Evolutionary conservation across 2,797 vertebrate genomes (phyloP).

Genomic region (Cossypha dichroa): DNA sequence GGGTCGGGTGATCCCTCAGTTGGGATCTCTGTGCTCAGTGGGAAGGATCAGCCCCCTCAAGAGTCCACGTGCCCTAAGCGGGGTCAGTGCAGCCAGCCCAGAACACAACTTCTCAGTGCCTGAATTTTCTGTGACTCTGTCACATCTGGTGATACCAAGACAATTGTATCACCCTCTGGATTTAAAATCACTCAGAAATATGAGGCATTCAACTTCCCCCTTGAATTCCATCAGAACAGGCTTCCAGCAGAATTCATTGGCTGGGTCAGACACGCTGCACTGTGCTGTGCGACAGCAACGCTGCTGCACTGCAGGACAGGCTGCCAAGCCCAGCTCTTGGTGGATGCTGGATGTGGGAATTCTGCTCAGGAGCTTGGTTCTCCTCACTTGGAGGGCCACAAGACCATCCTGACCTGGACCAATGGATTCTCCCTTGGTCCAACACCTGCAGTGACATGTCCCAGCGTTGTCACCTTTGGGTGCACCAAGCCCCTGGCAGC

Average conservation of each 20-base stretch:
- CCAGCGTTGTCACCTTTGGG: rapidly evolving
- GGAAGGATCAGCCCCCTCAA: neutral
- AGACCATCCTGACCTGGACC: neutral
- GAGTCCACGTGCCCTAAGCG: rapidly evolving
- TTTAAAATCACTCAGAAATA: neutral
- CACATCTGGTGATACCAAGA: neutral
- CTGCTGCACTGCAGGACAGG: neutral
- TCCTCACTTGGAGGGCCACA: neutral
- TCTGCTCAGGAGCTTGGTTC: neutral
- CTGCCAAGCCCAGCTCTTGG: rapidly evolving
- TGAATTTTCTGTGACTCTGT: neutral
- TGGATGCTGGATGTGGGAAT: neutral
- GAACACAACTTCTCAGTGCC: neutral
- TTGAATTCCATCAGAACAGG: neutral
- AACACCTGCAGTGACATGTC: rapidly evolving
- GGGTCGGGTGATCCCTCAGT: rapidly evolving
- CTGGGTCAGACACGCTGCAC: neutral
- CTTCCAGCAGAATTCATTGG: neutral
- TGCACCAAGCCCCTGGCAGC: neutral
- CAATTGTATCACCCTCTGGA: neutral
- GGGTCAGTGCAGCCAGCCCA: neutral
- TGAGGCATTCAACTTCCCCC: neutral
- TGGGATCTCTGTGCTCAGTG: neutral
- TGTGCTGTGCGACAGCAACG: rapidly evolving
- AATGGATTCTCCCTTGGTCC: neutral